Base-by-base conservation (phyloP, 2,888 invertebrate species). In the Saturnia pavonia region DNA sequence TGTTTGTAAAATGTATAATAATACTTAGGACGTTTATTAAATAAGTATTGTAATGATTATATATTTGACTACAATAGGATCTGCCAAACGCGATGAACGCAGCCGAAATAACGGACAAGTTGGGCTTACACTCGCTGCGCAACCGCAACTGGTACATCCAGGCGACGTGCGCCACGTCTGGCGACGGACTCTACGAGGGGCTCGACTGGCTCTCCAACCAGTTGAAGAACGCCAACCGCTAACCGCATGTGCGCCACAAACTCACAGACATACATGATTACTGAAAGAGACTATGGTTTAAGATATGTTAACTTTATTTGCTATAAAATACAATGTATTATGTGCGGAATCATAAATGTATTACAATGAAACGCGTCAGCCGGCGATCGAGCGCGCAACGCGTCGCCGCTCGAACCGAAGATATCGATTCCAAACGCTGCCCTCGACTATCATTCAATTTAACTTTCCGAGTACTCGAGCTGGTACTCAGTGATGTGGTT, bases 71-170 rank as follows among this genome's bases (percentile, higher is more conserved):
- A 68, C 92, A n/a, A n/a, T 88, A 99, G 98, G 99, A 99, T 96
- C 96, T 99, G 95, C 99, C 99, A 87, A 99, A 99, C 94, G 99
- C 99, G 84, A 99, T 99, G 99, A 99, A 99, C 94, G 99, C 99
- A 78, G 99, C 99, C 76, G 99, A 99, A 95, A 99, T 99, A 84
- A 99, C 99, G 85, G 99, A 99, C 95, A 99, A 99, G 96, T 95
- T 99, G 91, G 99, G 99, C 77, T 96, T 99, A 91, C 99, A 99
- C 94, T 98, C 98, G 88, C 95, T 99, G 94, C 97, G 99, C 94
- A 99, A 99, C 95, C 97, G 99, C 92, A 98, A 98, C 94, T 98
- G 98, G 98, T 98, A 98, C 95, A 98, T 98, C 90, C 98, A 98
- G 94, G 98, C 98, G 87, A 98, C 98, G 88, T 99, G 99, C 95